Percentiles rank a stretch among this genome's conserved stretches.
These are phyloP conservation scores for Mohoua ochrocephala DNA, from an alignment of 2,113 vertebrate genomes.

Conservation along the genomic window DNA sequence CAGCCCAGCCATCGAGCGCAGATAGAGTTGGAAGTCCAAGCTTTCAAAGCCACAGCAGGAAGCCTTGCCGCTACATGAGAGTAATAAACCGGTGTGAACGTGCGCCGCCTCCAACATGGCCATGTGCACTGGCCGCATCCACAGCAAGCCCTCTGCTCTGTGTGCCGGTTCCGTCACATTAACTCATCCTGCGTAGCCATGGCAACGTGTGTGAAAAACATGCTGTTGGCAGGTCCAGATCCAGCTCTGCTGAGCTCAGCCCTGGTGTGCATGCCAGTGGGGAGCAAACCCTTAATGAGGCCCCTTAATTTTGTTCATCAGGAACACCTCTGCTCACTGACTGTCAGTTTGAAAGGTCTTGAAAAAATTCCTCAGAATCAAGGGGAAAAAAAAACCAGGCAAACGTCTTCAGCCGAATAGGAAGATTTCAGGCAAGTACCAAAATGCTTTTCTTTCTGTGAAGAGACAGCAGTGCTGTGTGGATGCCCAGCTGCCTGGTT, in stretches of 20 bases:
- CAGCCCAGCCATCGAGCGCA: accelerated
- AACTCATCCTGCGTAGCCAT: slow-evolving; percentile 56
- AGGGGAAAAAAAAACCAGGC: neutral
- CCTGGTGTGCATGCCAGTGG: accelerated
- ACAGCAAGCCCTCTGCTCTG: neutral
- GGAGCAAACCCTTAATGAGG: neutral
- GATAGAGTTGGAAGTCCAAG: slow-evolving; percentile 48
- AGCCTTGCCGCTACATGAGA: slow-evolving; percentile 19
- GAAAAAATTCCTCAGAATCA: neutral
- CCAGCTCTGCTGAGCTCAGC: neutral
- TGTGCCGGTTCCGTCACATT: slow-evolving; percentile 62
- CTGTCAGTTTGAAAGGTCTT: neutral
- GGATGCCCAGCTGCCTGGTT: too few relatives aligned
- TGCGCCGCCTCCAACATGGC: neutral
- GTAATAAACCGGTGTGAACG: neutral
- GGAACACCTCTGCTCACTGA: neutral
- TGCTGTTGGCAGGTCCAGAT: neutral
- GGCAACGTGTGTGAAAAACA: slow-evolving; percentile 50
- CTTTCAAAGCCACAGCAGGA: slow-evolving; percentile 51
- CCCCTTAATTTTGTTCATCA: neutral
- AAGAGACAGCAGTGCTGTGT: neutral
- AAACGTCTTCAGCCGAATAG: neutral
- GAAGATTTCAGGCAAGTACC: neutral
- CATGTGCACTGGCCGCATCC: neutral
- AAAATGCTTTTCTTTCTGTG: neutral